Evolutionary conservation across 2,797 vertebrate genomes (phyloP).

Genomic region (Poliocrania exsul): DNA sequence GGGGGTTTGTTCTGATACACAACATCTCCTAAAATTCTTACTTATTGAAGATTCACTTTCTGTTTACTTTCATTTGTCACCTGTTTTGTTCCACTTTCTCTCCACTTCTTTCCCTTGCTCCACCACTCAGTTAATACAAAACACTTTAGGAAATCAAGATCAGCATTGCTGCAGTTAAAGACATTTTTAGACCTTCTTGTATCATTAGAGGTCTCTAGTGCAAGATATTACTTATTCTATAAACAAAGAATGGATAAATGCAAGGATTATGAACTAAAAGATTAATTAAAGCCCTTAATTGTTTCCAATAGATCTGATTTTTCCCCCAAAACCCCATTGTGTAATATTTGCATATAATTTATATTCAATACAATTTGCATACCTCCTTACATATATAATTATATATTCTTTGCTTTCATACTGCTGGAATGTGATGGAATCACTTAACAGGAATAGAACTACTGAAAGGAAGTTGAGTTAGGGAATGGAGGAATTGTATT

Average conservation of each 20-base stretch:
- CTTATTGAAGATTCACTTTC: background rate
- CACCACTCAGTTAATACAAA: background rate
- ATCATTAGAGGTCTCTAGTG: background rate
- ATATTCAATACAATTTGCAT: slow-evolving; percentile 24
- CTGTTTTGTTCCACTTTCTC: background rate
- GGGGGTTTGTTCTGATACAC: background rate
- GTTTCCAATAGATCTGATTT: slow-evolving; percentile 11
- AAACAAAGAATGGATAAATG: slow-evolving; percentile 56
- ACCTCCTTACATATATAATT: background rate
- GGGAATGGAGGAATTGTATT: background rate
- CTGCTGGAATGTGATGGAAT: background rate
- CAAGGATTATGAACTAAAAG: slow-evolving; percentile 46
- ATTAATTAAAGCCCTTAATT: slow-evolving; percentile 66
- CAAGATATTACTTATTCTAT: slow-evolving; percentile 19
- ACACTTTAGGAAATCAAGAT: background rate
- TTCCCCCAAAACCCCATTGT: fast-evolving
- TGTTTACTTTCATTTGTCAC: background rate
- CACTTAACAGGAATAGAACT: background rate
- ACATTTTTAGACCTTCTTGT: background rate
- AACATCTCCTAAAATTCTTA: background rate
- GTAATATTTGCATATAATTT: slow-evolving; percentile 26
- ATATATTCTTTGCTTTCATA: background rate
- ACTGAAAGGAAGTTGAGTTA: background rate
- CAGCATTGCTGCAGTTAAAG: background rate
- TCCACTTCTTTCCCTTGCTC: background rate